Base-by-base conservation (phyloP, 2,113 vertebrate species). In the Syrrhaptes paradoxus region DNA sequence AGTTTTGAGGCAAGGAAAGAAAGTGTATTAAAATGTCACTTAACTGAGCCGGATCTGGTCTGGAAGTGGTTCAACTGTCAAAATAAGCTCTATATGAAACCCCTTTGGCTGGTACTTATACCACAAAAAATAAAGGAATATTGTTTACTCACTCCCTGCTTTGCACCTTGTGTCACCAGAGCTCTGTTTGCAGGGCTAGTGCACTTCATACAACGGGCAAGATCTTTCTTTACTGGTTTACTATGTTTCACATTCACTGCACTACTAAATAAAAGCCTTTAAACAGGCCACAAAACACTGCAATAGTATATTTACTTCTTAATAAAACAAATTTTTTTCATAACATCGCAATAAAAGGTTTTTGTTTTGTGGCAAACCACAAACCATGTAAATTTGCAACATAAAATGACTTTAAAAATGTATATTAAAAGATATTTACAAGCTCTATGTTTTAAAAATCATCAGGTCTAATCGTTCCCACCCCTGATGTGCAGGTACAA, bases 241-340 rank as follows among this genome's bases (percentile, higher is more conserved):
- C 96, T 97, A 79, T 95, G 95, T 96, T 98, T 98, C 98, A 97
- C 96, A 96, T 97, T 98, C 97, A 97, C 91, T 48, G 13, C 67
- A 91, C 96, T 97, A 97, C 96, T 97, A 96, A 97, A 96, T 85
- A 97, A 97, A 97, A 98, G 97, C 97, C 98, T 98, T 98, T 97
- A 95, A 97, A 98, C 95, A 98, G 98, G 98, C 98, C 95, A 98
- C 96, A 97, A 97, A 98, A 98, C 97, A 98, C 97, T 98, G 97
- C 97, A 97, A 96, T 95, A 95, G 97, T 95, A 97, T 94, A 97
- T 94, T 97, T 96, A 98, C 95, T 97, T 97, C 97, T 98, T 97
- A 97, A 96, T 96, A 98, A 95, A 97, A 95, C 96, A 96, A 95
- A 90, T 72, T 96, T 93, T 82, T 96, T 95, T 75, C 41, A 98